Percentiles rank a stretch among this genome's conserved stretches.
Evolutionary conservation across 23 tunicate species (phyloP).

Genomic region (Trididemnum nubilum): DNA sequence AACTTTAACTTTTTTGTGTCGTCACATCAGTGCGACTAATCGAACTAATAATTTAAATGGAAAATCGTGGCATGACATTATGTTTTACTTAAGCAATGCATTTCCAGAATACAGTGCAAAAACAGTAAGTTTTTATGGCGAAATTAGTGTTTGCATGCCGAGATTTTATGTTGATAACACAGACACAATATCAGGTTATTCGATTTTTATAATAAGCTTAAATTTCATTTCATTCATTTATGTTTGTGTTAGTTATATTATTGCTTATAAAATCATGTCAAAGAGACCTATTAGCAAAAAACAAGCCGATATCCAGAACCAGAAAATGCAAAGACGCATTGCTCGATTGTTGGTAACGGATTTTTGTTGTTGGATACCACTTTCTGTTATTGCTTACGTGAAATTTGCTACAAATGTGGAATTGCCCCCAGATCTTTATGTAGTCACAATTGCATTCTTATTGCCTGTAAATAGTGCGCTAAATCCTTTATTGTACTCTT

Average conservation of each 20-base stretch:
- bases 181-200: neutral
- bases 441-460: constrained; percentile 10
- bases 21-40: neutral
- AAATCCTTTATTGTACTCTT: constrained; percentile 38
- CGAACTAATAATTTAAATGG: neutral
- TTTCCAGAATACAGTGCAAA: neutral
- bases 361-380: constrained; percentile 38
- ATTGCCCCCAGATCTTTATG: neutral
- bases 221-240: constrained; percentile 14
- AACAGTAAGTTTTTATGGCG: constrained; percentile 5
- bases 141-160: constrained; percentile 28
- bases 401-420: neutral
- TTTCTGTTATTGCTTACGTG: constrained; percentile 23
- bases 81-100: neutral
- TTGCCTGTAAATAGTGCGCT: constrained; percentile 36
- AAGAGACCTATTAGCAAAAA: constrained; percentile 1
- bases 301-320: neutral
- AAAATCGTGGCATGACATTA: neutral
- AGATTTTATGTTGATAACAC: neutral
- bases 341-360: constrained; percentile 29
- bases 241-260: constrained; percentile 5
- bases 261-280: neutral
- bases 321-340: constrained; percentile 18
- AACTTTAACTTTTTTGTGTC: neutral
- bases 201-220: neutral